phyloP scores from a whole-genome alignment of 2,113 vertebrate species.

The Antechinus stuartii region DNA sequence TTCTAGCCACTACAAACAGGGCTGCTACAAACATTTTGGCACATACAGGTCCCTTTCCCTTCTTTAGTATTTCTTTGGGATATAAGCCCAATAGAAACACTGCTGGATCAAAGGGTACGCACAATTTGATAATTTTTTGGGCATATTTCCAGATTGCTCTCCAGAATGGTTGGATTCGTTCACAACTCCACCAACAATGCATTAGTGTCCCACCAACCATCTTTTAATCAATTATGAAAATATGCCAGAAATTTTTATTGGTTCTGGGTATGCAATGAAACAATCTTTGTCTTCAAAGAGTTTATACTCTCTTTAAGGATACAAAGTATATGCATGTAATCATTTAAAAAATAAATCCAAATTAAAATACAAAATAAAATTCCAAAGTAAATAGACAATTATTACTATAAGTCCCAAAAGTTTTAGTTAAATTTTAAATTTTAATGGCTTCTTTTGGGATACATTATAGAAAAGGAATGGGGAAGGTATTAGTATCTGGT shows the following conservation, averaged over 20 bases:
- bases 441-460: neutral
- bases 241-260: neutral
- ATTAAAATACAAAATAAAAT: neutral
- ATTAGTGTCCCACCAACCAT: too few species aligned
- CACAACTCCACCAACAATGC: too few species aligned
- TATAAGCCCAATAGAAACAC: too few species aligned
- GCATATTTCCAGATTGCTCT: too few species aligned
- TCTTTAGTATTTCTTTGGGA: too few species aligned
- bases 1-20: too few species aligned
- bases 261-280: neutral
- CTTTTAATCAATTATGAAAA: neutral
- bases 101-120: too few species aligned
- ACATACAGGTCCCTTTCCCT: too few species aligned
- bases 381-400: neutral
- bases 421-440: neutral
- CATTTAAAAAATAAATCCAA: neutral
- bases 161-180: too few species aligned
- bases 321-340: neutral
- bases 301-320: neutral
- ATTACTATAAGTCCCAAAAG: neutral
- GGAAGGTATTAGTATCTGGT: neutral
- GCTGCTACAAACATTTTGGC: too few species aligned
- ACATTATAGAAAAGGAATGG: neutral
- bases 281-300: neutral
- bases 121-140: too few species aligned